Evolutionary conservation across 1,140 invertebrate genomes (phyloP), one percentile per base, ranked within the genome.

Genomic region (Anastatus disparis): DNA sequence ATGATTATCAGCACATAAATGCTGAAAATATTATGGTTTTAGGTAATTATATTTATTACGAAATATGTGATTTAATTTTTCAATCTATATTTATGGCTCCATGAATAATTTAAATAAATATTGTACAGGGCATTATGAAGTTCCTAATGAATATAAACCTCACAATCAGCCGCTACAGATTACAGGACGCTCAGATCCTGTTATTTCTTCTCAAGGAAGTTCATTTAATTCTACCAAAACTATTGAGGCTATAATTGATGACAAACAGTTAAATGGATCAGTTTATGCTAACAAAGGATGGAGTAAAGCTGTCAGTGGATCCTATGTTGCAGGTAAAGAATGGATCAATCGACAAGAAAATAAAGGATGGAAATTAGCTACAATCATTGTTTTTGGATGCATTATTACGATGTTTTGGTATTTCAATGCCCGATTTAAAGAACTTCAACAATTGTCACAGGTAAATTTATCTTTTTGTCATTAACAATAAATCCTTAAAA

Each of bases 391-490:
- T 8, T 82, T 90, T 58, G 88, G 91, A 59, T 87, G 91, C 75
- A 86, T 92, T 1, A 84, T 93, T 53, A 86, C 88, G 6, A 88
- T 93, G 87, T 90, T 92, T 76, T 93, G 91, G 90, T 92, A 92
- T 78, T 86, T 92, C 0, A 82, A 82, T 56, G 77, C 75, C 8
- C 81, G 79, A 31, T 78, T 80, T 56, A 84, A 89, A 40, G 90
- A 91, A 75, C 88, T 91, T 76, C 89, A 91, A 78, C 89, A 91
- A 61, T 77, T 91, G 13, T 92, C 91, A 0, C 90, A 91, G 83
- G 89, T 90, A 58, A 62, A 29, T 59, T 53, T 17, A 10, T 48
- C 26, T 17, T 15, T 12, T 15, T 55, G n/a, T 40, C 31, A 48
- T 63, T 63, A 48, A 8, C 56, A 27, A 31, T 48, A 68, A 38